Base-by-base conservation (phyloP, 2,888 invertebrate genomes). In the Hylaea fasciaria region DNA sequence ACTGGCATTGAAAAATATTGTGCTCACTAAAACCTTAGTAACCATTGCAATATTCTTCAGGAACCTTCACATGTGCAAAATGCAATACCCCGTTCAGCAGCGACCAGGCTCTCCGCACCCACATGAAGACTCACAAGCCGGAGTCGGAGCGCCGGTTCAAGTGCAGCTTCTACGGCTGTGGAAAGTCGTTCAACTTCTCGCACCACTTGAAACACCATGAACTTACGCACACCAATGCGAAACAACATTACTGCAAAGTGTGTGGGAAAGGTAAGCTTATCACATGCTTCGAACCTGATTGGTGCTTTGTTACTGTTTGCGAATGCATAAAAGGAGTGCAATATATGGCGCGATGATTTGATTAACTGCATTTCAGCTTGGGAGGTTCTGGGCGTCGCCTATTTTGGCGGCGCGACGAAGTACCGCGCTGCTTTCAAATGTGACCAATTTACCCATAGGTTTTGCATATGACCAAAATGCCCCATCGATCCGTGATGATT, bases 131-230 rank as follows among this genome's bases (percentile, higher is more conserved):
- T 0, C 93, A 93, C 70, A 85, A 79, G 40, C 81, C 85, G 0
- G 78, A 79, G 64, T 79, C 84, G 0, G 87, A 92, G 65, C 76
- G 89, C 48, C 76, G 78, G 22, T 90, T 82, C 63, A 79, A 76
- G 16, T 93, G 93, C 68, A 76, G 76, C 44, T 77, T 78, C 56
- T 55, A 58, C 0, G 84, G 84, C 16, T 93, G 93, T 68, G 68
- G 70, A 2, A 92, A 91, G 71, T 74, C 85, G 10, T 93, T 93
- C 68, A 92, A 92, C 68, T 92, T 91, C 65, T 69, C 80, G 1
- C 92, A 92, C 57, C 92, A 93, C 69, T 70, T 91, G 59, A 89
- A 85, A 62, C 87, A 92, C 60, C 93, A 93, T 66, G 87, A 89
- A 64, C 69, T 89, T 29, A 89, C 89, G 0, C 93, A 93, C 62